Percentiles rank a stretch among this genome's conserved stretches.
Evolutionary conservation across 1,140 invertebrate species (phyloP).

Genomic region (Drosophila ficusphila): DNA sequence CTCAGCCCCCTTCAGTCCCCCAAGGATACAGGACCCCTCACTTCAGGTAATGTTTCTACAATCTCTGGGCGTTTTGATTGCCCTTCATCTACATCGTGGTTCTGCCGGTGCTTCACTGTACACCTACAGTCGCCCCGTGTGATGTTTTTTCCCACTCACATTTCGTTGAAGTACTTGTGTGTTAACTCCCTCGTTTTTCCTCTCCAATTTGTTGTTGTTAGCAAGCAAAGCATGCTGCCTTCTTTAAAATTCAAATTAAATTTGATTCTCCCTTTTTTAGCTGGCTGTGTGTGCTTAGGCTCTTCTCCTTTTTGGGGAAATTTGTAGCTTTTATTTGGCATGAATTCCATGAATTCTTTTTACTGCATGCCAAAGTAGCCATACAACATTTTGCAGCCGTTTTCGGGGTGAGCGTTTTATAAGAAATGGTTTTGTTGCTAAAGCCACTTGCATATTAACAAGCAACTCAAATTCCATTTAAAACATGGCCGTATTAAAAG

Average conservation of each 20-base stretch:
- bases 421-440: conserved; percentile 9
- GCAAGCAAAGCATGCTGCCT: conserved; percentile 55
- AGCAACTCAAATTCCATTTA: neutral
- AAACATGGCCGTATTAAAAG: conserved; percentile 8
- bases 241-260: conserved; percentile 77
- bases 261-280: conserved; percentile 58
- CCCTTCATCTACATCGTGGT: conserved; percentile 40
- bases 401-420: conserved; percentile 5
- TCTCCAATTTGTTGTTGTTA: conserved; percentile 37
- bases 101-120: neutral
- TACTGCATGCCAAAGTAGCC: conserved; percentile 53
- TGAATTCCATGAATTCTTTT: conserved; percentile 46
- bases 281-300: conserved; percentile 23
- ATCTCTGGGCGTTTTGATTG: conserved; percentile 53
- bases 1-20: too few species aligned
- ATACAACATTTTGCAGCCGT: conserved; percentile 22
- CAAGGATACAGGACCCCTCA: too few species aligned
- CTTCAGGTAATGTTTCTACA: conserved; percentile 25
- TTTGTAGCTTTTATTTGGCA: conserved; percentile 62
- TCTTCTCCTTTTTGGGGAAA: conserved; percentile 13
- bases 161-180: conserved; percentile 39
- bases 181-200: conserved; percentile 35
- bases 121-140: conserved; percentile 16
- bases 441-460: conserved; percentile 41
- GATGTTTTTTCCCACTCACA: conserved; percentile 29